A percentile compares a stretch with the other conserved stretches of the same genome.
Conservation (phyloP, 92 coral and sea anemone species). For the Blastomussa wellsi region DNA sequence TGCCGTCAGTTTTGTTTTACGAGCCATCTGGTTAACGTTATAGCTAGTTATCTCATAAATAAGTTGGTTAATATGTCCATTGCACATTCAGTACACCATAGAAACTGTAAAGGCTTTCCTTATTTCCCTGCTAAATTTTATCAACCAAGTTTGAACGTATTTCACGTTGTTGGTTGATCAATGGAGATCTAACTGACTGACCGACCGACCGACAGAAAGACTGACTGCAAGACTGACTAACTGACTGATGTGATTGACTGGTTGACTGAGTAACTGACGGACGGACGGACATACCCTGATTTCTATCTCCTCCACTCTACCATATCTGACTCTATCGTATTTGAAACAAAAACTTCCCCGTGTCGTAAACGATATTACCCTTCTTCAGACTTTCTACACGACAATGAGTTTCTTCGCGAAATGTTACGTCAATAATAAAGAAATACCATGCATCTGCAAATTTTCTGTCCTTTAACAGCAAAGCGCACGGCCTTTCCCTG, state of each 20-base stretch:
- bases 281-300: neutral
- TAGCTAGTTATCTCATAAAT: neutral
- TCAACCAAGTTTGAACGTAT: neutral
- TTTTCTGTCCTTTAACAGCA: neutral
- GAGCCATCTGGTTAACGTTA: too few relatives aligned
- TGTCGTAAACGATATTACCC: neutral
- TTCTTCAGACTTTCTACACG: neutral
- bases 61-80: neutral
- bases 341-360: neutral
- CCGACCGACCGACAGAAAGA: neutral
- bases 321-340: too few relatives aligned
- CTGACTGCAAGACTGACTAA: neutral
- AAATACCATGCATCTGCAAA: neutral
- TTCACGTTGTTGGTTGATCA: neutral
- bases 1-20: neutral
- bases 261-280: neutral
- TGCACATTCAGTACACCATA: neutral
- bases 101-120: too few relatives aligned
- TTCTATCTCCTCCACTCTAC: too few relatives aligned
- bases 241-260: neutral
- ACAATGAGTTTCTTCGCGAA: too few relatives aligned
- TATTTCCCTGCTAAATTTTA: neutral
- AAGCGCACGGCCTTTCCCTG: conserved; percentile 77
- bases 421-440: too few relatives aligned
- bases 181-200: too few relatives aligned